A percentile compares a stretch with the other conserved stretches of the same genome.
These are phyloP conservation scores for Drosophila anomalata DNA, from an alignment of 2,888 invertebrate species.

Conservation along the genomic window DNA sequence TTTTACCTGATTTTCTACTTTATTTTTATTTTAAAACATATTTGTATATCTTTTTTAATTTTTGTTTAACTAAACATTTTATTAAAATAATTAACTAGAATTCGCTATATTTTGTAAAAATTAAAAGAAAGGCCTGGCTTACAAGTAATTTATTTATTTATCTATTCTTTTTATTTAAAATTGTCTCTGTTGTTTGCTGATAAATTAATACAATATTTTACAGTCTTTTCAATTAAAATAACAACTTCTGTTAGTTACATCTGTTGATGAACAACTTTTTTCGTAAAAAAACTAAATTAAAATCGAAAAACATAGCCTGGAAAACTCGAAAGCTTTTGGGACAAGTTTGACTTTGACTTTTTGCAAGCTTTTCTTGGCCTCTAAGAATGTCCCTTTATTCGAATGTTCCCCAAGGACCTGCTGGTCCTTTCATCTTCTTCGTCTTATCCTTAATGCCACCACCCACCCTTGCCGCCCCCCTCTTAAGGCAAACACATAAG, in stretches of 20 bases:
- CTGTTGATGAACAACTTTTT: not conserved
- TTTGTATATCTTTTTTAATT: no score
- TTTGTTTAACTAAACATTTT: not conserved
- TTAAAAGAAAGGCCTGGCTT: no score
- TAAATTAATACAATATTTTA: no score
- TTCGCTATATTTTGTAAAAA: not conserved
- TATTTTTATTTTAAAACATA: not conserved
- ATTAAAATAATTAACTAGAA: not conserved
- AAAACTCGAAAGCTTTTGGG: constrained; percentile 17
- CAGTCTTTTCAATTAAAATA: not conserved
- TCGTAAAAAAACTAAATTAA: not conserved
- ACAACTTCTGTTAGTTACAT: not conserved
- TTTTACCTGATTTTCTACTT: no score
- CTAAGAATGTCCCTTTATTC: not conserved
- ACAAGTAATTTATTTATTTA: no score
- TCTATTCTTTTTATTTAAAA: no score
- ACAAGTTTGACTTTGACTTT: not conserved
- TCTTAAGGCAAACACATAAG: constrained; percentile 11
- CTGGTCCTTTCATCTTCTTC: not conserved
- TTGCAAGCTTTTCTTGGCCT: not conserved
- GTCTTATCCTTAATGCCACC: not conserved
- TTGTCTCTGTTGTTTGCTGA: no score
- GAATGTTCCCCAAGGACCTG: not conserved
- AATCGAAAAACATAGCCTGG: constrained; percentile 5
- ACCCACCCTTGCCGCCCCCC: not conserved